Conservation (phyloP, 1,140 invertebrate species). For the Diprion similis region DNA sequence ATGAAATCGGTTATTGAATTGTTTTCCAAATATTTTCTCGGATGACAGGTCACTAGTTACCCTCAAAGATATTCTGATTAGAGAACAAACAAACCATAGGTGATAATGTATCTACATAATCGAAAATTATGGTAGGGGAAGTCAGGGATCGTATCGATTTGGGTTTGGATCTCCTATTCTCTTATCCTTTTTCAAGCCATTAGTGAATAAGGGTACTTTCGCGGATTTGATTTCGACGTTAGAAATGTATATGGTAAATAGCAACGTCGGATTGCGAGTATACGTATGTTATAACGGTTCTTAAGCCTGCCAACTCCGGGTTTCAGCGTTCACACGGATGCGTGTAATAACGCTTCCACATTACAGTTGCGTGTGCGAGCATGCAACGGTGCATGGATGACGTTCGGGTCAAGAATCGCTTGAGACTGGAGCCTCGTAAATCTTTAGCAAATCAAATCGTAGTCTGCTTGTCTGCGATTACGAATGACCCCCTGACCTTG, state of each 20-base stretch:
- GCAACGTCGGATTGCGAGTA: neutral
- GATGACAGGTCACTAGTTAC: neutral
- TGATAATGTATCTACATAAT: too few species aligned
- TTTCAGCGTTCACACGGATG: neutral
- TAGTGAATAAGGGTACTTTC: neutral
- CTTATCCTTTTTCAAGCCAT: neutral
- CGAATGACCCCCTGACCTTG: too few species aligned
- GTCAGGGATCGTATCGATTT: too few species aligned
- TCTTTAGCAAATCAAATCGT: too few species aligned
- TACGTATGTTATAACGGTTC: neutral
- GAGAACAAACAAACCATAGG: neutral
- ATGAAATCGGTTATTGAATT: neutral
- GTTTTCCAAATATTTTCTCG: neutral
- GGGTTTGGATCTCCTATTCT: too few species aligned
- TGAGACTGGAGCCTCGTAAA: too few species aligned
- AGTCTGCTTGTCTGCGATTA: too few species aligned
- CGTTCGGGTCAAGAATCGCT: neutral
- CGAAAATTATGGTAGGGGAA: too few species aligned
- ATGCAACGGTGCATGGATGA: neutral
- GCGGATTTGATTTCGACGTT: neutral
- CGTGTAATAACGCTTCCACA: neutral
- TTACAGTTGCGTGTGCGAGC: constrained; percentile 2
- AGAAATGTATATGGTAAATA: neutral
- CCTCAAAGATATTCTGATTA: neutral
- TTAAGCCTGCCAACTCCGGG: neutral